Evolutionary conservation across 1,140 invertebrate species (phyloP).

Genomic region (Reticulitermes speratus): DNA sequence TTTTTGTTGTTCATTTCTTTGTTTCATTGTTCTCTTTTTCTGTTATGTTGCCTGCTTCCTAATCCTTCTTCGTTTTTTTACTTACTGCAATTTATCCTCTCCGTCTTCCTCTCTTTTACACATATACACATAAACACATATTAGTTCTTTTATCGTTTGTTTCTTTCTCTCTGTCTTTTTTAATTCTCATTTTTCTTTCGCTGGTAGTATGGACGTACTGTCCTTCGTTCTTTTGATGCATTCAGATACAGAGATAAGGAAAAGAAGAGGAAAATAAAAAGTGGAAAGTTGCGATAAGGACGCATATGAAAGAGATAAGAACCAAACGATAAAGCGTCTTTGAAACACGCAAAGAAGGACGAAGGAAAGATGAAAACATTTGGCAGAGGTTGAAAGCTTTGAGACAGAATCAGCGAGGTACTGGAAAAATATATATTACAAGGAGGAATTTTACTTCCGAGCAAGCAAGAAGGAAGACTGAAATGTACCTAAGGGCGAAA

Average conservation of each 20-base stretch:
- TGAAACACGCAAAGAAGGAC: background rate
- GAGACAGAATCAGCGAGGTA: background rate
- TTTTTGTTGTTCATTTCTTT: no score
- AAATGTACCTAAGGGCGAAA: background rate
- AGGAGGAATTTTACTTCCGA: conserved; percentile 3
- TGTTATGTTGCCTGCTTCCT: no score
- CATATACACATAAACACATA: no score
- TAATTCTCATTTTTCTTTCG: background rate
- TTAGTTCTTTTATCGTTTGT: no score
- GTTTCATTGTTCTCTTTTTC: no score
- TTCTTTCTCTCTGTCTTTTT: no score
- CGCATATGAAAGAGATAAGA: background rate
- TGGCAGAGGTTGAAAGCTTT: background rate
- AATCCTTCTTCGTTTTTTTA: no score
- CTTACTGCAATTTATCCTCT: no score
- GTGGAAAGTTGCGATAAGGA: background rate
- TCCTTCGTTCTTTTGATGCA: background rate
- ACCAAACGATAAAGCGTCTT: background rate
- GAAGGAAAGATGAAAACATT: conserved; percentile 5
- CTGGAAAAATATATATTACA: conserved; percentile 5
- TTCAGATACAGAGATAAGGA: background rate
- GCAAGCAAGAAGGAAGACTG: background rate
- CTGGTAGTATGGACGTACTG: background rate
- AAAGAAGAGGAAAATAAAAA: background rate
- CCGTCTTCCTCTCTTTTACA: no score